Conservation (phyloP, 2,797 vertebrate genomes). For the Muscicapa comitata region DNA sequence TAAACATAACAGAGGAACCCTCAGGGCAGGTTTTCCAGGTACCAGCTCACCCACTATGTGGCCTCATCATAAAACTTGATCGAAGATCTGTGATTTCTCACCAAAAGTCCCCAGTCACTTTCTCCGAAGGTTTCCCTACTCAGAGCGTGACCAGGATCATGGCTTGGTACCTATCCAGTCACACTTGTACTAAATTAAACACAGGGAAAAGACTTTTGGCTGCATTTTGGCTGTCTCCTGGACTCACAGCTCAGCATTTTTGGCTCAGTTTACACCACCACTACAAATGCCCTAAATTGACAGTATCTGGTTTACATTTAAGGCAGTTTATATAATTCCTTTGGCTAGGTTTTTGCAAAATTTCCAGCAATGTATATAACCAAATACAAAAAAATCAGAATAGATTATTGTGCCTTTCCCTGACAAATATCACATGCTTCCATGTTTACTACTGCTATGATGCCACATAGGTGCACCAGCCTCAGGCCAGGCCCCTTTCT, state of each 20-base stretch:
- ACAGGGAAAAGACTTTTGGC: constrained; percentile 9
- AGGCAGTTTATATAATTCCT: constrained; percentile 34
- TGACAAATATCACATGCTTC: constrained; percentile 41
- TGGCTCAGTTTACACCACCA: constrained; percentile 42
- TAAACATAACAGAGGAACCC: background rate
- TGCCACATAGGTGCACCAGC: background rate
- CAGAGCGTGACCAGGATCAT: background rate
- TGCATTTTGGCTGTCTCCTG: background rate
- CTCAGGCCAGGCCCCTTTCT: background rate
- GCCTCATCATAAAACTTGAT: background rate
- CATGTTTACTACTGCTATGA: background rate
- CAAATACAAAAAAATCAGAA: constrained; percentile 28
- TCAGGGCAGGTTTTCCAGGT: background rate
- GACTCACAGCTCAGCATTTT: background rate
- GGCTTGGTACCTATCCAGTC: constrained; percentile 16
- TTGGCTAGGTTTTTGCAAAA: constrained; percentile 2
- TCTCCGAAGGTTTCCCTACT: background rate
- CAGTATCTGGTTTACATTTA: constrained; percentile 66
- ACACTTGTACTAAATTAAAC: constrained; percentile 41
- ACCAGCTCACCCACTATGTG: background rate
- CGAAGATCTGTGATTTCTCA: background rate
- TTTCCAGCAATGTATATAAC: background rate
- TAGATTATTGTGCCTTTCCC: constrained; percentile 6
- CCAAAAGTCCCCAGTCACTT: background rate
- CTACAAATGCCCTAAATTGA: constrained; percentile 41